Percentiles rank a stretch among this genome's conserved stretches.
Evolutionary conservation across 2,797 vertebrate species (phyloP).

Genomic region (Myiotriccus ornatus): DNA sequence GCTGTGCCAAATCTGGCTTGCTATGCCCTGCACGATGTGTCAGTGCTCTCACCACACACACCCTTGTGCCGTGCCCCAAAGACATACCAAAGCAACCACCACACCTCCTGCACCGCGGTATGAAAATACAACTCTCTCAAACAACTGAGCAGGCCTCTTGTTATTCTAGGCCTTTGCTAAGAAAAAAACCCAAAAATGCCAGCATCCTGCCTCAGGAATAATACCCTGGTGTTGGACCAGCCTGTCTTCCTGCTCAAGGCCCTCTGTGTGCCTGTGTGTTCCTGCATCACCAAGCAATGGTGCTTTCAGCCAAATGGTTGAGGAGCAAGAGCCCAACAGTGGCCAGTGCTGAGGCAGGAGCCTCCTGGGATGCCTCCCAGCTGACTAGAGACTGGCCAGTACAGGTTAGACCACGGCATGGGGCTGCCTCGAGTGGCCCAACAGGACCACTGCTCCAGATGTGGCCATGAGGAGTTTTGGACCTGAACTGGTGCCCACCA

Average conservation of each 20-base stretch:
- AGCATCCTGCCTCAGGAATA: not conserved
- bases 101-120: not conserved
- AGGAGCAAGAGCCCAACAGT: not conserved
- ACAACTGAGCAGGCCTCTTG: not conserved
- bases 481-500: not conserved
- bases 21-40: not conserved
- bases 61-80: conserved; percentile 48
- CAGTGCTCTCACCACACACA: conserved; percentile 42
- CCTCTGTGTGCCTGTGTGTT: not conserved
- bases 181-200: not conserved
- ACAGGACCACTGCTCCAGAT: not conserved
- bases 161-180: not conserved
- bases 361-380: not conserved
- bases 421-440: not conserved
- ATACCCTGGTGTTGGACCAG: not conserved
- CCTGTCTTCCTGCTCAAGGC: not conserved
- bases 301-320: not conserved
- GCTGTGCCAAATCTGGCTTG: conserved; percentile 22
- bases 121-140: not conserved
- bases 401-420: not conserved
- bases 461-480: not conserved
- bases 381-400: not conserved
- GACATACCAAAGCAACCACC: conserved; percentile 58
- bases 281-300: not conserved
- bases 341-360: not conserved